Evolutionary conservation across 1,140 invertebrate species (phyloP).

Genomic region (Drosophila tsacasi): DNA sequence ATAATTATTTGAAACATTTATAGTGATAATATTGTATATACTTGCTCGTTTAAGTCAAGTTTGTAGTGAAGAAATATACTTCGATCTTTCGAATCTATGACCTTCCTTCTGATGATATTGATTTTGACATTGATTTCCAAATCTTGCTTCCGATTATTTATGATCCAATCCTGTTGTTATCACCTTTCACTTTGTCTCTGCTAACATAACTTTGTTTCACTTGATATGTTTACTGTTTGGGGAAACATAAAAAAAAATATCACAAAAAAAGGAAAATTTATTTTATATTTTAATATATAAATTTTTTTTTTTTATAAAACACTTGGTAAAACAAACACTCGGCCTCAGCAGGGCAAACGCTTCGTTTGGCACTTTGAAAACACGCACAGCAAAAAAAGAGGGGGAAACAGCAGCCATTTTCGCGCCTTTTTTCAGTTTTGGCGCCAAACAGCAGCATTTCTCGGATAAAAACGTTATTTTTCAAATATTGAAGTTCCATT

Average conservation of each 20-base stretch:
- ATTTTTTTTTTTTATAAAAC: not conserved
- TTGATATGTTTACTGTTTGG: slow-evolving; percentile 28
- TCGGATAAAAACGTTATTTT: not conserved
- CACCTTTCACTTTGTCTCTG: slow-evolving; percentile 10
- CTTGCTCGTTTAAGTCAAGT: slow-evolving; percentile 8
- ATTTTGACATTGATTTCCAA: slow-evolving; percentile 11
- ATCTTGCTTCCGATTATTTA: not conserved
- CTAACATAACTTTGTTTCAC: slow-evolving; percentile 18
- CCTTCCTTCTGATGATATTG: not conserved
- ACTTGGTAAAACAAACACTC: slow-evolving; percentile 6
- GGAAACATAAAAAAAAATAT: slow-evolving; percentile 15
- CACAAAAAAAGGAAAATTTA: slow-evolving; percentile 6
- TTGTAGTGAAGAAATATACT: not conserved
- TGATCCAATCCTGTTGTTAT: not conserved
- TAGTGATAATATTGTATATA: slow-evolving; percentile 5
- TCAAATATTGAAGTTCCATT: not conserved
- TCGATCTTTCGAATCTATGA: not conserved
- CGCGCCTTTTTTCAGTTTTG: not conserved
- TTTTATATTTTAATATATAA: not conserved
- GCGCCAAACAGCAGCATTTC: not conserved
- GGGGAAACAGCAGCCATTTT: not conserved
- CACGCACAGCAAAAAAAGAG: slow-evolving; percentile 7
- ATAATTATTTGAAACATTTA: slow-evolving; percentile 3
- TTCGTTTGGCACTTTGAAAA: slow-evolving; percentile 24
- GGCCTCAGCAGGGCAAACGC: slow-evolving; percentile 9